Conservation (phyloP, 2,888 invertebrate genomes). For the Thelaira solivaga region DNA sequence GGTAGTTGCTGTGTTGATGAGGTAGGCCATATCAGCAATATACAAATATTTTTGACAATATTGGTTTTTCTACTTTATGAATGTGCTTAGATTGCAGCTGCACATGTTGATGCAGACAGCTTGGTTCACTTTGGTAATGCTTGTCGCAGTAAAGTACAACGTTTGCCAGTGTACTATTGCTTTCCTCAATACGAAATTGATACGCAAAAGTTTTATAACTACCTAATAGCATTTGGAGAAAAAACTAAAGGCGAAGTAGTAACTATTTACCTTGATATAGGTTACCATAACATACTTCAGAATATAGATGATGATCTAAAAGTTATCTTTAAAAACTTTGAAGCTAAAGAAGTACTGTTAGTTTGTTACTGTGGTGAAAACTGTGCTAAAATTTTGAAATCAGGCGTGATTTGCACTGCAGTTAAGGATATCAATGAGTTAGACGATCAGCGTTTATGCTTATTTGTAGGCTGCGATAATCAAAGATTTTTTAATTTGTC, state of each 20-base stretch:
- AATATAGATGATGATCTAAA: conserved; percentile 58
- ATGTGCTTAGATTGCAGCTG: conserved; percentile 86
- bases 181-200: conserved; percentile 82
- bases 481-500: conserved; percentile 82
- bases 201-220: conserved; percentile 75
- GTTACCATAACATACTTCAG: conserved; percentile 82
- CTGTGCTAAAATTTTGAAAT: background rate
- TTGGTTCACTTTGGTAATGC: conserved; percentile 94
- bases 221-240: conserved; percentile 71
- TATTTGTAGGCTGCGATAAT: conserved; percentile 83
- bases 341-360: conserved; percentile 38
- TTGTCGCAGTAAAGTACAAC: conserved; percentile 86
- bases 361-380: conserved; percentile 39
- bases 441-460: conserved; percentile 78
- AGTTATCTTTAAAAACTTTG: conserved; percentile 6
- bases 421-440: conserved; percentile 44
- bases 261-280: conserved; percentile 83
- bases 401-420: background rate
- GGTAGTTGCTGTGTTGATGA: conserved; percentile 83
- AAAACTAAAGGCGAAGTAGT: conserved; percentile 75
- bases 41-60: too few species aligned
- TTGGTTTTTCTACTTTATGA: background rate
- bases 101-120: conserved; percentile 90
- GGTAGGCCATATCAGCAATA: conserved; percentile 63
- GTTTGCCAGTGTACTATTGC: conserved; percentile 87